Evolutionary conservation across 2,797 vertebrate species (phyloP).

Genomic region (Sus cebifrons): DNA sequence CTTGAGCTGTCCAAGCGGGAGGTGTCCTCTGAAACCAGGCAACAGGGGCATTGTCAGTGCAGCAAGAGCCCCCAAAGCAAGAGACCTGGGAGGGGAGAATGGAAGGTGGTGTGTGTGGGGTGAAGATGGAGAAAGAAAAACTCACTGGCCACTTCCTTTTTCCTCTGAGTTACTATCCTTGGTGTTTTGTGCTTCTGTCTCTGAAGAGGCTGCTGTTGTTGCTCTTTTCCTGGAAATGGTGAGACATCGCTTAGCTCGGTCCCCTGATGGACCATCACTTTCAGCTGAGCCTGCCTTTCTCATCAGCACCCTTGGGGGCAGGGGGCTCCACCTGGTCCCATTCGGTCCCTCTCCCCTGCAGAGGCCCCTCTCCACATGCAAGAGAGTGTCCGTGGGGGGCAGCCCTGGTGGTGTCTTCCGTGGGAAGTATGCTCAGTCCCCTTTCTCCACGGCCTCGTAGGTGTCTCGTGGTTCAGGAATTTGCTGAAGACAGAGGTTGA

Average conservation of each 20-base stretch:
- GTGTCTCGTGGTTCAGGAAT: neutral
- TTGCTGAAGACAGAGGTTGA: neutral
- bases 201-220: neutral
- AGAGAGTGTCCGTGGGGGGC: neutral
- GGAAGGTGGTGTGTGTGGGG: neutral
- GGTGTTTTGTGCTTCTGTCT: neutral
- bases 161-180: neutral
- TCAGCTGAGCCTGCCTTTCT: neutral
- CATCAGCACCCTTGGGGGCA: neutral
- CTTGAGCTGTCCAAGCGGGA: neutral
- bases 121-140: too few relatives aligned
- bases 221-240: neutral
- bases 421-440: rapidly evolving
- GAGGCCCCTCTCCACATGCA: neutral
- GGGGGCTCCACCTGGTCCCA: neutral
- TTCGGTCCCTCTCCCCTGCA: too few relatives aligned
- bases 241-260: neutral
- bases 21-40: neutral
- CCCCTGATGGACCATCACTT: neutral
- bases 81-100: neutral
- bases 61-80: neutral
- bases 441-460: neutral
- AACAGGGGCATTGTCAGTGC: too few relatives aligned
- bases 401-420: too few relatives aligned
- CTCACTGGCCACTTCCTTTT: too few relatives aligned